These are phyloP conservation scores for Zaprionus obscuricornis DNA, from an alignment of 2,888 invertebrate genomes.

Conservation along the genomic window DNA sequence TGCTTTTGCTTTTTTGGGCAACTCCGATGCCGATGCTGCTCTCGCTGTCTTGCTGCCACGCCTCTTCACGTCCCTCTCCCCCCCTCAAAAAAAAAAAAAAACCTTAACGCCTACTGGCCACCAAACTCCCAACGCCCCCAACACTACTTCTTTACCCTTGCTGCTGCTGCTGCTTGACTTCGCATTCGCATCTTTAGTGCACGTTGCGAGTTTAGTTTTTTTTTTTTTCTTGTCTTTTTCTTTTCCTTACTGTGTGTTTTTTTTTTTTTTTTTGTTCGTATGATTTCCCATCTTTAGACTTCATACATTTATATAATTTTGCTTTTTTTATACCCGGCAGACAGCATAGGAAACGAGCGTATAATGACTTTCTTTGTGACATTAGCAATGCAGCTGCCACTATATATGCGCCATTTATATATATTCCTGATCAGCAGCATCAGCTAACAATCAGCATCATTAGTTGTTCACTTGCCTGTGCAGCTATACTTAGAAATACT, in stretches of 20 bases:
- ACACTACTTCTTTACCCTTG: not conserved
- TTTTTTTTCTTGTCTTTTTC: slow-evolving; percentile 6
- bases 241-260: no score
- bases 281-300: slow-evolving; percentile 46
- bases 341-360: no score
- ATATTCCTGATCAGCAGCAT: no score
- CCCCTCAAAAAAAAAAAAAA: no score
- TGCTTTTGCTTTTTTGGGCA: slow-evolving; percentile 63
- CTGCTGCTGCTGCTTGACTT: not conserved
- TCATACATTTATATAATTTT: slow-evolving; percentile 45
- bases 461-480: not conserved
- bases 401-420: no score
- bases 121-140: not conserved
- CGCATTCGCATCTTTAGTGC: slow-evolving; percentile 38
- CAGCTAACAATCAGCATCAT: no score
- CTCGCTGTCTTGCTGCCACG: slow-evolving; percentile 23
- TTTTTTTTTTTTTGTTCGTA: slow-evolving; percentile 12
- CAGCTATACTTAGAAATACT: not conserved
- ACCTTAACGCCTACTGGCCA: not conserved
- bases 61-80: no score
- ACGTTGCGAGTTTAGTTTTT: slow-evolving; percentile 40
- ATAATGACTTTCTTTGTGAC: no score
- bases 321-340: not conserved
- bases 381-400: no score
- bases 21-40: slow-evolving; percentile 38